These are phyloP conservation scores for Rhaphigaster nebulosa DNA, from an alignment of 2,888 invertebrate genomes.

Conservation along the genomic window DNA sequence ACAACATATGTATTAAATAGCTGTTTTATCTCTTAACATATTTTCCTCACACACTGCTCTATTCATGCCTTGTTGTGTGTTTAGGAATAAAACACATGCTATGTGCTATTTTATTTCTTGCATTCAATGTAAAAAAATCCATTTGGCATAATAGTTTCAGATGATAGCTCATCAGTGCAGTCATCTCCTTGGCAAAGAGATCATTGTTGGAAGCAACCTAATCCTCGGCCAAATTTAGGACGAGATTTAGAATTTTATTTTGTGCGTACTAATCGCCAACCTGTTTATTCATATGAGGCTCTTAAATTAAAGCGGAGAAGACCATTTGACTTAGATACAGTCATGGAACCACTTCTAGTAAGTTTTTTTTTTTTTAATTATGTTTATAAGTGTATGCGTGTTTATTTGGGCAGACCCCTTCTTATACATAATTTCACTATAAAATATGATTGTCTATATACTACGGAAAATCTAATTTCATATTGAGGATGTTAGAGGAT, in stretches of 20 bases:
- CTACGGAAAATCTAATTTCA: no score
- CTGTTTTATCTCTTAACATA: no score
- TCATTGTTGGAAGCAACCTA: slow-evolving; percentile 89
- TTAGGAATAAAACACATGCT: background rate
- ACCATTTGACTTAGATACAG: slow-evolving; percentile 73
- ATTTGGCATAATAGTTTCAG: slow-evolving; percentile 75
- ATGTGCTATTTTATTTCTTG: background rate
- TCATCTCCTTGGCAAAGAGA: slow-evolving; percentile 93
- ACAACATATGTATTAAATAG: no score
- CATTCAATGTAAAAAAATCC: background rate
- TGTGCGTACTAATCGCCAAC: slow-evolving; percentile 72
- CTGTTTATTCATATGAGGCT: slow-evolving; percentile 67
- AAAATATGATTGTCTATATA: no score
- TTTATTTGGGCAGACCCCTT: no score
- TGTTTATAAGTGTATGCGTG: background rate
- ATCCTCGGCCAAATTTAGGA: slow-evolving; percentile 81
- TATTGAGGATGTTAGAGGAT: no score
- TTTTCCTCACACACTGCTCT: no score
- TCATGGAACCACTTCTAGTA: slow-evolving; percentile 18
- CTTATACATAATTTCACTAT: no score
- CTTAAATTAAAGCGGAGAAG: slow-evolving; percentile 76
- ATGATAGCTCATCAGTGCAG: slow-evolving; percentile 91
- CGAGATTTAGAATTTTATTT: slow-evolving; percentile 82
- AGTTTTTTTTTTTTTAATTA: background rate
- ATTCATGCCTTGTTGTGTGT: background rate